Base-by-base conservation (phyloP, 2,888 invertebrate genomes). In the Leptinotarsa juncta region DNA sequence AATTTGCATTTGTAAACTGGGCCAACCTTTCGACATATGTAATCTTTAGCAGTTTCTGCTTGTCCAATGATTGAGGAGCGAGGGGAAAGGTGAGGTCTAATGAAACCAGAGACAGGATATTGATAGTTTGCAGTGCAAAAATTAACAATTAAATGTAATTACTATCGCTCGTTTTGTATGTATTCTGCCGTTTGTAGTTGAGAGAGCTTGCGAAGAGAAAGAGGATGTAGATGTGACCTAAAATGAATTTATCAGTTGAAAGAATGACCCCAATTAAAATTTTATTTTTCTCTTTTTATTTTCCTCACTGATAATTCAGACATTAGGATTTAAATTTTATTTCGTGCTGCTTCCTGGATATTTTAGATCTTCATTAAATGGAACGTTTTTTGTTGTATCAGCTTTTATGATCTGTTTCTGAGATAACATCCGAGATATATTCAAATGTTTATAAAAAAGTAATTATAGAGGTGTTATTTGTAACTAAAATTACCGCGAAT, bases 101-200 rank as follows among this genome's bases (percentile, higher is more conserved):
- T 42, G 26, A 57, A 69, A 49, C 50, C n/a, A 18, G 57, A 51
- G 42, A 14, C 53, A 55, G 55, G 42, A 57, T 57, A 69, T 57
- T 53, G 57, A 69, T 57, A 60, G 48, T 67, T 49, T 49, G 49
- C 23, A 66, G 7, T 20, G 26, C 20, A 66, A 66, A 49, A 66
- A 49, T 66, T 66, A 66, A 66, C 66, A 66, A 50, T 66, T 66
- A 23, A 23, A 20, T 18, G 16, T 66, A 66, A 66, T 66, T 49
- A 66, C 48, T 49, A 49, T 23, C 12, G 49, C 62, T 26, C 62
- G 62, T 7, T 62, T 32, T 32, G 62, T 32, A 62, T n/a, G 62
- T 62, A 62, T 3, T 42, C 42, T 42, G 10, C 5, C 26, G 26
- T 62, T 62, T 62, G 26, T 18, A 62, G 62, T 32, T 62, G 62